phyloP scores from a whole-genome alignment of 1,140 invertebrate genomes.

The Aphidius ervi region DNA sequence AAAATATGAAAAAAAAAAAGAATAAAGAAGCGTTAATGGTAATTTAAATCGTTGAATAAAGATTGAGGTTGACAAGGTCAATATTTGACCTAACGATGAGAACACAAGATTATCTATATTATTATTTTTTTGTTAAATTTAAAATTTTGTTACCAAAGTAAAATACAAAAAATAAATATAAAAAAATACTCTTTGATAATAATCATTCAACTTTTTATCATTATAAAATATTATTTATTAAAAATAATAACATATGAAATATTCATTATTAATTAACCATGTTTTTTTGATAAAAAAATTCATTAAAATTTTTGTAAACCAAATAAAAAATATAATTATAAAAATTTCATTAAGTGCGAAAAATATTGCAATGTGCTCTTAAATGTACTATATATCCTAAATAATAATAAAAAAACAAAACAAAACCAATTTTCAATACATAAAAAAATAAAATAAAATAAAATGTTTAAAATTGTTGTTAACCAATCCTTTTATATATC shows the following conservation, averaged over 20 bases:
- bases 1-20: slow-evolving; percentile 9
- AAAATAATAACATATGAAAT: background rate
- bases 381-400: too few relatives aligned
- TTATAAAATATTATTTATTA: slow-evolving; percentile 7
- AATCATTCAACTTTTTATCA: background rate
- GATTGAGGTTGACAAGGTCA: slow-evolving; percentile 19
- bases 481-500: too few relatives aligned
- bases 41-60: slow-evolving; percentile 20
- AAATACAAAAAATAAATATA: slow-evolving; percentile 1
- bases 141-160: slow-evolving; percentile 16
- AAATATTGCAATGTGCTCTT: too few relatives aligned
- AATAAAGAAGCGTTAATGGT: slow-evolving; percentile 10
- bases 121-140: slow-evolving; percentile 10
- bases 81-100: slow-evolving; percentile 20
- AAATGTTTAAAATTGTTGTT: too few relatives aligned
- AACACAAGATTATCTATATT: background rate
- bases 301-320: too few relatives aligned
- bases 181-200: slow-evolving; percentile 2
- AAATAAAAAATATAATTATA: too few relatives aligned
- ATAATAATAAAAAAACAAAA: too few relatives aligned
- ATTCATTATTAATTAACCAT: slow-evolving; percentile 5
- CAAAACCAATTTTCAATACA: too few relatives aligned
- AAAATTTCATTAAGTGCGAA: too few relatives aligned
- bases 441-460: too few relatives aligned
- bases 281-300: background rate